Conservation (phyloP, 2,113 vertebrate species). For the Apodemus sylvaticus region DNA sequence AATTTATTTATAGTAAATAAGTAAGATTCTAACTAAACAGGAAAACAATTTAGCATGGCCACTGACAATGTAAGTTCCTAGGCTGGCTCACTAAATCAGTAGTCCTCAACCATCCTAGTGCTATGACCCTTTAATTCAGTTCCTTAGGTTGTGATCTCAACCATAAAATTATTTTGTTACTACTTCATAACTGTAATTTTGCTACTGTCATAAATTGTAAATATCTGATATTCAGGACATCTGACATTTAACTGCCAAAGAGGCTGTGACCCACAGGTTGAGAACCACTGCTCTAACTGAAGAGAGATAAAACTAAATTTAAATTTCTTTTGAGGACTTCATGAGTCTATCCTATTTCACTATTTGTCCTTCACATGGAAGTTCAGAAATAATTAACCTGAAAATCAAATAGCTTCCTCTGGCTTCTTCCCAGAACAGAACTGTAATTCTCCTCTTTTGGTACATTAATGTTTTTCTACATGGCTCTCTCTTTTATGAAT, state of each 20-base stretch:
- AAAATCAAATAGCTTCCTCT: neutral
- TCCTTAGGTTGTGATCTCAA: neutral
- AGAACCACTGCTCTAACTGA: neutral
- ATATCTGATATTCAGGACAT: neutral
- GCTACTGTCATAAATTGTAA: neutral
- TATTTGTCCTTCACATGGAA: neutral
- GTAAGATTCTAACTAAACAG: neutral
- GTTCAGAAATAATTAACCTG: neutral
- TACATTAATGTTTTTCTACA: neutral
- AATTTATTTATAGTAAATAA: constrained; percentile 3
- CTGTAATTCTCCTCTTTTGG: neutral
- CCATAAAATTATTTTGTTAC: neutral
- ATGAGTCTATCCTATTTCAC: neutral
- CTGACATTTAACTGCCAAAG: neutral
- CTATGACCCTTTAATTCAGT: neutral
- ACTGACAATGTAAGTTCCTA: constrained; percentile 6
- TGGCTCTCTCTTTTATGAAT: neutral
- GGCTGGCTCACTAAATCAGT: neutral
- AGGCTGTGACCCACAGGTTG: neutral
- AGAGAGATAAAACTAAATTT: neutral
- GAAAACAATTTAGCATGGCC: constrained; percentile 2
- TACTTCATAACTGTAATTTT: neutral
- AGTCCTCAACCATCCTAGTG: neutral
- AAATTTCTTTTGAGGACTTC: neutral
- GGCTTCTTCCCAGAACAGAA: neutral